These are phyloP conservation scores for Prietella phreatophila DNA, from an alignment of 2,113 vertebrate genomes.

Conservation along the genomic window DNA sequence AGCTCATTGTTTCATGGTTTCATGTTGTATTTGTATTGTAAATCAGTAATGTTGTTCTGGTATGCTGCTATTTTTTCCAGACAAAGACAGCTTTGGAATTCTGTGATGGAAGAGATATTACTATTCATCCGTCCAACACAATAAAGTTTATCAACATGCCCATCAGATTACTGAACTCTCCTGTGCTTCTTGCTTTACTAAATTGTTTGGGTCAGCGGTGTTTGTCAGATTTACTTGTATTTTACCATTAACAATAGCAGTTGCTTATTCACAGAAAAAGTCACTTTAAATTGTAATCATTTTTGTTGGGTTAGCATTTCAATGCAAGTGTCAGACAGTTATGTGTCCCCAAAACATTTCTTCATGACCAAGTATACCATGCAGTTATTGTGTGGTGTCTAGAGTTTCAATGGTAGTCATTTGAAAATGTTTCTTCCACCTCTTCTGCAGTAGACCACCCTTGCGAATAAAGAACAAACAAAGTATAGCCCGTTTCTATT, in stretches of 20 bases:
- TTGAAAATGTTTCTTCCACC: slow-evolving; percentile 27
- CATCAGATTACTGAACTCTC: neutral
- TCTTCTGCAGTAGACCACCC: slow-evolving; percentile 29
- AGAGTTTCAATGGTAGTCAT: slow-evolving; percentile 34
- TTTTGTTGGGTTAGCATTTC: slow-evolving; percentile 8
- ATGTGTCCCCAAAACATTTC: neutral
- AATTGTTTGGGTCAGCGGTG: slow-evolving; percentile 8
- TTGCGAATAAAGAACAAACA: slow-evolving; percentile 44
- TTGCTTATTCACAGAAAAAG: neutral
- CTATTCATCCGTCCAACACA: neutral
- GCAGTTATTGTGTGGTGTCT: slow-evolving; percentile 36
- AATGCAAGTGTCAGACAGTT: slow-evolving; percentile 23
- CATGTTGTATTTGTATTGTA: slow-evolving; percentile 55
- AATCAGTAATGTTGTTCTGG: slow-evolving; percentile 61
- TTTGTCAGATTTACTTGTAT: slow-evolving; percentile 22
- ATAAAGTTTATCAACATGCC: slow-evolving; percentile 9
- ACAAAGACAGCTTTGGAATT: slow-evolving; percentile 54
- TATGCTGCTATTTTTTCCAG: slow-evolving; percentile 59
- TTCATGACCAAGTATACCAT: slow-evolving; percentile 25
- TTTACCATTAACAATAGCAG: slow-evolving; percentile 2
- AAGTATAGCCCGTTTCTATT: slow-evolving; percentile 30
- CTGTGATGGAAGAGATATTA: slow-evolving; percentile 36
- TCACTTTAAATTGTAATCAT: slow-evolving; percentile 2
- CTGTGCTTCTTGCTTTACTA: neutral
- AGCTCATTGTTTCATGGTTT: slow-evolving; percentile 45